A percentile compares a stretch with the other conserved stretches of the same genome.
phyloP scores from a whole-genome alignment of 2,113 vertebrate genomes.

The Myotis yumanensis region DNA sequence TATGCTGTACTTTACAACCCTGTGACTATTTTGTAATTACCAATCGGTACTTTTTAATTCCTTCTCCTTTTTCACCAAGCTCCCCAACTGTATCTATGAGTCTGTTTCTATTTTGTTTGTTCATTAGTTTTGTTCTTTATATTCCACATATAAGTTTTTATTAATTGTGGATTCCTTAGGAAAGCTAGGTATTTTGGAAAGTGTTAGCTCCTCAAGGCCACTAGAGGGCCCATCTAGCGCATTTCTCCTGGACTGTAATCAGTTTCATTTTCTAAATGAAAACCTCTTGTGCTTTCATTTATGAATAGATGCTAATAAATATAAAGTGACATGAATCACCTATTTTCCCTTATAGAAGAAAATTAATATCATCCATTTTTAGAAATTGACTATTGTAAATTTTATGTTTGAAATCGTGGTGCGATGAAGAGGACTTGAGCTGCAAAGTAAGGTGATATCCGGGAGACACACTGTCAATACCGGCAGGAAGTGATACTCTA shows the following conservation, averaged over 20 bases:
- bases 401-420: slow-evolving; percentile 13
- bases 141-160: background rate
- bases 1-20: background rate
- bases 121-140: background rate
- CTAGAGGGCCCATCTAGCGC: slow-evolving; percentile 37
- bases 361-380: background rate
- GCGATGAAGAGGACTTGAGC: background rate
- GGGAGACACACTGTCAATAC: background rate
- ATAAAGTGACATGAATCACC: background rate
- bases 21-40: background rate
- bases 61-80: background rate
- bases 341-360: background rate
- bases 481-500: background rate
- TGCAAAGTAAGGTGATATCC: background rate
- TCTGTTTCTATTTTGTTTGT: background rate
- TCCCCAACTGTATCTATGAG: background rate
- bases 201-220: background rate
- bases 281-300: background rate
- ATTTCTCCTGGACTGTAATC: background rate
- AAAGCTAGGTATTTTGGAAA: background rate
- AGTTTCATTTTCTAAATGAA: background rate
- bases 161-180: background rate
- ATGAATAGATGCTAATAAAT: background rate
- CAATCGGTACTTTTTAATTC: background rate
- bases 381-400: background rate